Evolutionary conservation across 2,113 vertebrate genomes (phyloP).

Genomic region (Elgaria multicarinata): DNA sequence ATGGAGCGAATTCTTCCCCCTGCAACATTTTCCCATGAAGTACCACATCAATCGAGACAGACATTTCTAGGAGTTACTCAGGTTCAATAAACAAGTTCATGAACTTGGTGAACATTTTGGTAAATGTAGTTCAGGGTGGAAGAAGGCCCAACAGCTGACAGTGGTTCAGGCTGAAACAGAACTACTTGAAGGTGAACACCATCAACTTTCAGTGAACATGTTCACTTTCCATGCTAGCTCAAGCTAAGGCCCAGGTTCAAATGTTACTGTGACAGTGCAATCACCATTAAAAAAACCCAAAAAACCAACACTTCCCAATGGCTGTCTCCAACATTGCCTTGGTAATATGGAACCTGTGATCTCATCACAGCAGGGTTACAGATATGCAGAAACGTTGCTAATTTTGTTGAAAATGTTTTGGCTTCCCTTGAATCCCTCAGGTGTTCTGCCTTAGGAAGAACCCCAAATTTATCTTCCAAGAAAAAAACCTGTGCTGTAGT

Average conservation of each 20-base stretch:
- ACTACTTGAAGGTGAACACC: neutral
- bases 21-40: neutral
- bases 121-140: neutral
- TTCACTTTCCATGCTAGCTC: neutral
- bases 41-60: conserved; percentile 53
- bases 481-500: neutral
- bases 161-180: neutral
- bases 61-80: conserved; percentile 58
- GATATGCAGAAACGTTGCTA: neutral
- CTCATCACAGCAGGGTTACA: neutral
- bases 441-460: neutral
- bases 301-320: neutral
- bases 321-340: neutral
- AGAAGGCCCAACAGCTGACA: neutral
- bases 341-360: neutral
- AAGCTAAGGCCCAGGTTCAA: neutral
- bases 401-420: neutral
- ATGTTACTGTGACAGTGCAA: neutral
- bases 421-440: neutral
- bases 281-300: neutral
- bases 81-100: conserved; percentile 38
- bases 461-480: neutral
- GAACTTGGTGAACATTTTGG: conserved; percentile 50
- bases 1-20: neutral
- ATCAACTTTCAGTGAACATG: neutral